Evolutionary conservation across 1,140 invertebrate genomes (phyloP).

Genomic region (Chelonus insularis): DNA sequence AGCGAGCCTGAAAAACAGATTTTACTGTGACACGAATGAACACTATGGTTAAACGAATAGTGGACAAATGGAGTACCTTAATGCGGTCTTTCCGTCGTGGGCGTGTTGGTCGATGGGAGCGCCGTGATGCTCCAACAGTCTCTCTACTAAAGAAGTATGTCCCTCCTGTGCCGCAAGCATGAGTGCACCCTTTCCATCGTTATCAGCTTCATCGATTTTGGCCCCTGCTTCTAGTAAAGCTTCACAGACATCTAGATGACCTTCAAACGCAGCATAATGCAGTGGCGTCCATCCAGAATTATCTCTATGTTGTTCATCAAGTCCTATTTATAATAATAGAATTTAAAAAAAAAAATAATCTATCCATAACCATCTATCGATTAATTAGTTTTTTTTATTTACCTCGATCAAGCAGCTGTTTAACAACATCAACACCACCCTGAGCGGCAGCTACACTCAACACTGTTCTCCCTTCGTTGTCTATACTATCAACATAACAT

Average conservation of each 20-base stretch:
- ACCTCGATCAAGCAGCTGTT: conserved; percentile 83
- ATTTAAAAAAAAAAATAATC: neutral
- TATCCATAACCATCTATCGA: too few relatives aligned
- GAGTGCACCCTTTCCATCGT: conserved; percentile 90
- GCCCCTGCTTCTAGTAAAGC: conserved; percentile 89
- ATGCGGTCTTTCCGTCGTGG: conserved; percentile 91
- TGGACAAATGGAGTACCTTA: conserved; percentile 63
- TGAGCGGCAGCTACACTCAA: conserved; percentile 85
- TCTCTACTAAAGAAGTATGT: conserved; percentile 71
- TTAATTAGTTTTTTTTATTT: neutral
- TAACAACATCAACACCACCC: conserved; percentile 80
- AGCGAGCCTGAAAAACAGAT: conserved; percentile 74
- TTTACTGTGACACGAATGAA: too few relatives aligned
- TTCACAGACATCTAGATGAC: conserved; percentile 85
- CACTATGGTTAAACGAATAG: too few relatives aligned
- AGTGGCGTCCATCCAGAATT: conserved; percentile 93
- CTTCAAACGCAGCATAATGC: conserved; percentile 92
- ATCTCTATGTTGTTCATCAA: conserved; percentile 89
- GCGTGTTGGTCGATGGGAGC: conserved; percentile 87
- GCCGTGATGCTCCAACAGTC: conserved; percentile 72
- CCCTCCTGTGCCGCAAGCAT: conserved; percentile 90
- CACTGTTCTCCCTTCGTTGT: conserved; percentile 88
- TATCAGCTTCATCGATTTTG: conserved; percentile 87
- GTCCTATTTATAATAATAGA: conserved; percentile 55
- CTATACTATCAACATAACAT: conserved; percentile 86